Percentiles rank a stretch among this genome's conserved stretches.
These are phyloP conservation scores for Hermetia illucens DNA, from an alignment of 1,140 invertebrate species.

Conservation along the genomic window DNA sequence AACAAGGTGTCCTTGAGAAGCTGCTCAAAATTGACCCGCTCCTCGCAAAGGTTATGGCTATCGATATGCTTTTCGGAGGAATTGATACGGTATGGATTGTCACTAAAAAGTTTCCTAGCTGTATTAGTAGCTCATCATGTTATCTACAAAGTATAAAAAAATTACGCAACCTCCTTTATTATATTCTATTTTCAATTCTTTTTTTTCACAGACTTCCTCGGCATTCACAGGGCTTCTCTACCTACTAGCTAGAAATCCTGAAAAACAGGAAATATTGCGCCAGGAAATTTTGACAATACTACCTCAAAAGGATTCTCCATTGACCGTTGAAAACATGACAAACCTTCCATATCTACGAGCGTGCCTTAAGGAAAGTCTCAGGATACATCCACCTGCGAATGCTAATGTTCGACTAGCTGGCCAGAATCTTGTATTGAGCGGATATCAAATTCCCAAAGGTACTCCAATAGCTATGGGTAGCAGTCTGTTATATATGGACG, in stretches of 20 bases:
- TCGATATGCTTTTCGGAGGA: slow-evolving; percentile 59
- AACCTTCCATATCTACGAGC: slow-evolving; percentile 31
- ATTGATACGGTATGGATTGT: slow-evolving; percentile 54
- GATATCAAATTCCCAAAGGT: slow-evolving; percentile 68
- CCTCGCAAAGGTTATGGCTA: slow-evolving; percentile 45
- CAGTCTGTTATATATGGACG: background rate
- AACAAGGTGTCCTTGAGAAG: slow-evolving; percentile 36
- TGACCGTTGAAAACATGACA: slow-evolving; percentile 17
- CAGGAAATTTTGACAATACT: slow-evolving; percentile 30
- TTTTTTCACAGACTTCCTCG: background rate
- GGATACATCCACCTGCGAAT: slow-evolving; percentile 71
- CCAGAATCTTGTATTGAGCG: slow-evolving; percentile 54
- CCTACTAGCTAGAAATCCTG: slow-evolving; percentile 19
- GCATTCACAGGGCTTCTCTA: background rate
- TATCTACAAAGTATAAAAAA: too few relatives aligned
- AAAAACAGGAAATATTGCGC: slow-evolving; percentile 31
- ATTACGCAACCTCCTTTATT: too few relatives aligned
- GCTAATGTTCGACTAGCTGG: slow-evolving; percentile 63
- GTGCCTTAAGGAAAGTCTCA: slow-evolving; percentile 40
- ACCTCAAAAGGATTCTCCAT: slow-evolving; percentile 13
- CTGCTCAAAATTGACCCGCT: slow-evolving; percentile 35
- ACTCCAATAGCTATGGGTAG: background rate
- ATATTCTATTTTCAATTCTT: background rate
- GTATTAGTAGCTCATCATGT: too few relatives aligned
- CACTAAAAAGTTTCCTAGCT: too few relatives aligned